phyloP scores from a whole-genome alignment of 2,113 vertebrate species.

The Gymnarchus niloticus region DNA sequence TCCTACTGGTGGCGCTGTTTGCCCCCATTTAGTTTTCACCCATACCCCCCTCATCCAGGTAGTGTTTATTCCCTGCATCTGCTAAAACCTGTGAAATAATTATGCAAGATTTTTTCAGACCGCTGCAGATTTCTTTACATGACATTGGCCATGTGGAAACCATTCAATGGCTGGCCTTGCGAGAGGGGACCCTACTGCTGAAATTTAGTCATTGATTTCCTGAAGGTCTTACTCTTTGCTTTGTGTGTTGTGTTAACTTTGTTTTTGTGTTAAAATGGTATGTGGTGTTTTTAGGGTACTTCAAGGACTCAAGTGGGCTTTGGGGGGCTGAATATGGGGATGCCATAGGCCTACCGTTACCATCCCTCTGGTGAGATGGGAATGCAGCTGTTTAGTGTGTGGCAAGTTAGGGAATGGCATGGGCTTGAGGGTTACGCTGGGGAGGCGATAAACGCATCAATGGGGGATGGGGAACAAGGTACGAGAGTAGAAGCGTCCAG shows the following conservation, averaged over 20 bases:
- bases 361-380: not conserved
- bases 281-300: not conserved
- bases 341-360: not conserved
- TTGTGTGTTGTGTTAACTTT: not conserved
- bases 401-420: not conserved
- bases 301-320: not conserved
- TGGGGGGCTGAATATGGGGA: not conserved
- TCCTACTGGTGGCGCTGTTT: not conserved
- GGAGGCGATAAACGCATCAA: not conserved
- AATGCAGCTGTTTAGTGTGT: not conserved
- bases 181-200: not conserved
- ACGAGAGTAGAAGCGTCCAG: no score
- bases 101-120: not conserved
- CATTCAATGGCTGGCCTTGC: not conserved
- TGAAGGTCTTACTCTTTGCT: no score
- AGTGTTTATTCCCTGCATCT: constrained; percentile 2
- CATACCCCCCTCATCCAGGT: not conserved
- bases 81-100: not conserved
- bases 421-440: not conserved
- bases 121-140: not conserved
- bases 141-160: not conserved
- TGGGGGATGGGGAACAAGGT: not conserved
- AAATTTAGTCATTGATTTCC: not conserved
- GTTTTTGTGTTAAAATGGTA: not conserved
- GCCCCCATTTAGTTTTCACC: not conserved